Evolutionary conservation across 1,140 invertebrate genomes (phyloP).

Genomic region (Drosophila azteca): DNA sequence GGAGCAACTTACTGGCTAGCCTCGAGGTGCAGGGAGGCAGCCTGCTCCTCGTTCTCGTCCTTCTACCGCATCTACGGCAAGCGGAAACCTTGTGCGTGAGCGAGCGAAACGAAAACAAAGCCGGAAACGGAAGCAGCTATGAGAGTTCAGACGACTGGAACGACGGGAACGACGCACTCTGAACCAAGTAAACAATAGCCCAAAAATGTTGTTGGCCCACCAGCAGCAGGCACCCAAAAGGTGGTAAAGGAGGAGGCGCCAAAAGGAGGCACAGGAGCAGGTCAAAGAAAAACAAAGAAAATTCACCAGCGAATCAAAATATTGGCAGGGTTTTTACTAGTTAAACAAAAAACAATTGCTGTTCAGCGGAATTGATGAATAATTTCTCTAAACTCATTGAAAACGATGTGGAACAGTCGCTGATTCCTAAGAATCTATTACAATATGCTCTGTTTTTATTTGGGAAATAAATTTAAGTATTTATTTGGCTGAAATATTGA

Average conservation of each 20-base stretch:
- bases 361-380: slow-evolving; percentile 21
- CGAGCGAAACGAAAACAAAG: slow-evolving; percentile 54
- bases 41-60: neutral
- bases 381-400: neutral
- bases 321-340: neutral
- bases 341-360: slow-evolving; percentile 10
- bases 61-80: neutral
- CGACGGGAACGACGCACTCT: slow-evolving; percentile 47
- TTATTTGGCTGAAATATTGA: too few relatives aligned
- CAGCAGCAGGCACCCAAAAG: slow-evolving; percentile 20
- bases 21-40: slow-evolving; percentile 13
- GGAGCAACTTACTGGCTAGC: slow-evolving; percentile 15
- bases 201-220: slow-evolving; percentile 38
- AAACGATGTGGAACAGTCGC: neutral
- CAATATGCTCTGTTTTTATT: too few relatives aligned
- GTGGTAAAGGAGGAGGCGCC: too few relatives aligned
- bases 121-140: slow-evolving; percentile 71
- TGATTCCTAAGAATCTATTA: too few relatives aligned
- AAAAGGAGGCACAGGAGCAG: too few relatives aligned
- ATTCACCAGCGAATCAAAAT: too few relatives aligned
- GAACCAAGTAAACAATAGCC: slow-evolving; percentile 57
- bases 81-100: slow-evolving; percentile 15
- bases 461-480: too few relatives aligned
- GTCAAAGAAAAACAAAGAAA: neutral
- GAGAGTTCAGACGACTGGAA: slow-evolving; percentile 52